Percentiles rank a stretch among this genome's conserved stretches.
phyloP scores from a whole-genome alignment of 2,113 vertebrate species.

The Copsychus sechellarum region DNA sequence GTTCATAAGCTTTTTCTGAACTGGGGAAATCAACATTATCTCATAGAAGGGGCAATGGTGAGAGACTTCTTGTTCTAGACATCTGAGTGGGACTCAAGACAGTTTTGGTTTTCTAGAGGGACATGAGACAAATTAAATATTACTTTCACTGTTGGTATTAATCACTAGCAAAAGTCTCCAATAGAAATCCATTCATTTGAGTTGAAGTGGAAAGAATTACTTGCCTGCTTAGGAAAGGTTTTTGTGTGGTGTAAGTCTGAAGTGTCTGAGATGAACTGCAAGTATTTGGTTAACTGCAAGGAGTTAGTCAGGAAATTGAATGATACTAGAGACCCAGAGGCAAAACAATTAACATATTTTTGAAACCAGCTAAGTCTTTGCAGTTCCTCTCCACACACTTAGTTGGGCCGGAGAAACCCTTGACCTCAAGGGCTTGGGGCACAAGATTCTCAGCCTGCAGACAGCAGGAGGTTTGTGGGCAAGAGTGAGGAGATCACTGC shows the following conservation, averaged over 20 bases:
- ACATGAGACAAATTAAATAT: not conserved
- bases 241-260: not conserved
- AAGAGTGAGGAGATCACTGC: not conserved
- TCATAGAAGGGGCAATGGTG: not conserved
- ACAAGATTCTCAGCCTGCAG: not conserved
- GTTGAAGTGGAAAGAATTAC: not conserved
- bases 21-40: not conserved
- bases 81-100: not conserved
- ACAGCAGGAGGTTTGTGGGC: not conserved
- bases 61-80: not conserved
- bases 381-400: not conserved
- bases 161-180: not conserved
- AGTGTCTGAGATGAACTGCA: not conserved
- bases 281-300: not conserved
- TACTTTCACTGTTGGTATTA: not conserved
- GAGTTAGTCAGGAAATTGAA: not conserved
- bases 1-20: not conserved
- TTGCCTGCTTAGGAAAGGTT: not conserved
- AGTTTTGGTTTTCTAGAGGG: not conserved
- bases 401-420: not conserved
- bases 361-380: not conserved
- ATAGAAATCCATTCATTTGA: not conserved
- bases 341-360: conserved; percentile 25
- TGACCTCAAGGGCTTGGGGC: not conserved
- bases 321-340: not conserved